These are phyloP conservation scores for Macrotrachela quadricornifera DNA, from an alignment of 1,140 invertebrate genomes.

Conservation along the genomic window DNA sequence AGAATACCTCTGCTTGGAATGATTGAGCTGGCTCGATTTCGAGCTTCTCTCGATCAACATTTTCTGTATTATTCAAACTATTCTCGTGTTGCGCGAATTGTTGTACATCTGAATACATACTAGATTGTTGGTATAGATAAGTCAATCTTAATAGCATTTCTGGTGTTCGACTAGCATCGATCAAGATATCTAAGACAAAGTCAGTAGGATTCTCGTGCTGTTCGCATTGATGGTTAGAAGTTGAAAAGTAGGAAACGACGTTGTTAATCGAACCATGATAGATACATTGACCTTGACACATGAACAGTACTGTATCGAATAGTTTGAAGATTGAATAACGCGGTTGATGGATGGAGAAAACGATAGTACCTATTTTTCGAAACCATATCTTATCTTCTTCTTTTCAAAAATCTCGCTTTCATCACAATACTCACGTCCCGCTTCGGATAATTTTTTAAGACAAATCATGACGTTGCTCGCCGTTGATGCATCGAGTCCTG, in stretches of 20 bases:
- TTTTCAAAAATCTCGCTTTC: no score
- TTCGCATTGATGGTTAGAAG: constrained; percentile 20
- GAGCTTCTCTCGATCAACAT: no score
- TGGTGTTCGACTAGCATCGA: neutral
- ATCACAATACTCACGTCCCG: no score
- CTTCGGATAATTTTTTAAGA: constrained; percentile 16
- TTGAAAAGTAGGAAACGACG: constrained; percentile 18
- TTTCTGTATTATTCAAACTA: neutral
- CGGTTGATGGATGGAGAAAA: constrained; percentile 31
- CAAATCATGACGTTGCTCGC: constrained; percentile 25
- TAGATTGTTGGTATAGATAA: neutral
- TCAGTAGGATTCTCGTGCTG: constrained; percentile 28
- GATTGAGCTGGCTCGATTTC: no score
- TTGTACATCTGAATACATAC: constrained; percentile 2
- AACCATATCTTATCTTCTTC: no score
- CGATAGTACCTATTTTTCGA: constrained; percentile 20
- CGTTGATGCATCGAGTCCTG: constrained; percentile 25
- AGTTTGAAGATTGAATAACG: constrained; percentile 26
- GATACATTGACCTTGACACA: constrained; percentile 19
- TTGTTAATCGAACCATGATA: constrained; percentile 21
- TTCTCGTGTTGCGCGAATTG: no score
- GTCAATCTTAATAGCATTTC: no score
- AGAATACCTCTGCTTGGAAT: constrained; percentile 12
- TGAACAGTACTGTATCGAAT: constrained; percentile 22
- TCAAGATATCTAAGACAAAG: constrained; percentile 28